A percentile compares a stretch with the other conserved stretches of the same genome.
Evolutionary conservation across 1,140 invertebrate genomes (phyloP).

Genomic region (Rhizoglyphus robini): DNA sequence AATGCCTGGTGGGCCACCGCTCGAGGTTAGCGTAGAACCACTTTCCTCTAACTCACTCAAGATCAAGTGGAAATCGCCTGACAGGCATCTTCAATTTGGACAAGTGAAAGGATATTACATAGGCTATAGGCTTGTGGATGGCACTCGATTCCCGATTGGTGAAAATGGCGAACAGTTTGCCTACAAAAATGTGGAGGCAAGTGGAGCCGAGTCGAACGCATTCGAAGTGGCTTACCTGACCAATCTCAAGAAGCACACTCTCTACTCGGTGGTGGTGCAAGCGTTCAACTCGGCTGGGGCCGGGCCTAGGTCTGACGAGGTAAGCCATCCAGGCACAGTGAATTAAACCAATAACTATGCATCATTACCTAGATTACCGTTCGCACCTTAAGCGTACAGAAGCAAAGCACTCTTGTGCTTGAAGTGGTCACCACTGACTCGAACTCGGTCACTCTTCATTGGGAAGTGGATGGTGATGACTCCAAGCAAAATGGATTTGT

Average conservation of each 20-base stretch:
- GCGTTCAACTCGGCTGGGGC: conserved; percentile 37
- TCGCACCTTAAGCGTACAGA: conserved; percentile 22
- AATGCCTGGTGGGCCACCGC: conserved; percentile 31
- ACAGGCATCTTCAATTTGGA: conserved; percentile 18
- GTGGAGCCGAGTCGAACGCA: conserved; percentile 27
- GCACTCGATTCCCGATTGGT: background rate
- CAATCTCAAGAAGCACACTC: conserved; percentile 19
- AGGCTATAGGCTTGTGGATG: conserved; percentile 21
- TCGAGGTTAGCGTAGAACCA: conserved; percentile 17
- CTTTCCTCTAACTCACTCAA: conserved; percentile 26
- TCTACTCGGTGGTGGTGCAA: conserved; percentile 29
- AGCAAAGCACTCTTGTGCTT: conserved; percentile 24
- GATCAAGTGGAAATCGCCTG: conserved; percentile 33
- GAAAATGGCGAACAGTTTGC: conserved; percentile 18
- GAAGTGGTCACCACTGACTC: conserved; percentile 25
- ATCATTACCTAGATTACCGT: conserved; percentile 1
- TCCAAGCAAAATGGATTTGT: conserved; percentile 16
- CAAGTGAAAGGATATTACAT: conserved; percentile 49
- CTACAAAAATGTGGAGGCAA: conserved; percentile 22
- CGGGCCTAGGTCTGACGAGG: conserved; percentile 31
- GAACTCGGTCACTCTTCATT: conserved; percentile 24
- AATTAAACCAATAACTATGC: conserved; percentile 29
- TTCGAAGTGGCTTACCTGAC: conserved; percentile 30
- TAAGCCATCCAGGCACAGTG: conserved; percentile 48
- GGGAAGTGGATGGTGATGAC: conserved; percentile 22